Base-by-base conservation (phyloP, 2,888 invertebrate genomes). In the Caenorhabditis becei region DNA sequence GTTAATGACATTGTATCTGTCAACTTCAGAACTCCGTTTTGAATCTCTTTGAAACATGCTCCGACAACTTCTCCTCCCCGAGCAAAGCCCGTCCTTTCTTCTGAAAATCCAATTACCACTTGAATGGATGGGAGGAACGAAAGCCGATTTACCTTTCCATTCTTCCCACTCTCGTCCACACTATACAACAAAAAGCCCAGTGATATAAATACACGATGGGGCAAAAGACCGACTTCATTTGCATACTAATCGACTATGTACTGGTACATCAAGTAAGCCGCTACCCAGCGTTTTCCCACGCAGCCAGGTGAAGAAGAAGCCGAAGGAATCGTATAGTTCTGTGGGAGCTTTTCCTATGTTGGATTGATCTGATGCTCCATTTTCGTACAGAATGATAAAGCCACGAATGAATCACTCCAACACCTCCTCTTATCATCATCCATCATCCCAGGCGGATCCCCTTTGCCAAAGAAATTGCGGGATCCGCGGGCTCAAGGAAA, bases 231-330 rank as follows among this genome's bases (percentile, higher is more conserved):
- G n/a, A n/a, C n/a, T n/a, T n/a, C n/a, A 62, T 62, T 62, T 62
- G 62, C 62, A 62, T 62, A 44, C 62, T 62, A 62, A n/a, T n/a
- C n/a, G n/a, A n/a, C n/a, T n/a, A n/a, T 41, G 20, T 54, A 54
- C 54, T 28, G 14, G 41, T 41, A 41, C 41, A 41, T 41, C 41
- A 41, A 3, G 41, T 41, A 41, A 41, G 41, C 41, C 3, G 41
- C n/a, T n/a, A n/a, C n/a, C n/a, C n/a, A n/a, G 10, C 10, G 16
- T 16, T 41, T 41, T 41, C 41, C 41, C 41, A 41, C 41, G 41
- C 41, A 10, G 35, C 35, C 7, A 41, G 41, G 41, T 41, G 41
- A 41, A 41, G 41, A 41, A 35, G 10, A 10, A 5, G 35, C 35
- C 35, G 35, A 35, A 10, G 35, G 10, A 35, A 10, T 5, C 35